Evolutionary conservation across 2,113 vertebrate genomes (phyloP), one percentile per base, ranked within the genome.

Genomic region (Bucco capensis): DNA sequence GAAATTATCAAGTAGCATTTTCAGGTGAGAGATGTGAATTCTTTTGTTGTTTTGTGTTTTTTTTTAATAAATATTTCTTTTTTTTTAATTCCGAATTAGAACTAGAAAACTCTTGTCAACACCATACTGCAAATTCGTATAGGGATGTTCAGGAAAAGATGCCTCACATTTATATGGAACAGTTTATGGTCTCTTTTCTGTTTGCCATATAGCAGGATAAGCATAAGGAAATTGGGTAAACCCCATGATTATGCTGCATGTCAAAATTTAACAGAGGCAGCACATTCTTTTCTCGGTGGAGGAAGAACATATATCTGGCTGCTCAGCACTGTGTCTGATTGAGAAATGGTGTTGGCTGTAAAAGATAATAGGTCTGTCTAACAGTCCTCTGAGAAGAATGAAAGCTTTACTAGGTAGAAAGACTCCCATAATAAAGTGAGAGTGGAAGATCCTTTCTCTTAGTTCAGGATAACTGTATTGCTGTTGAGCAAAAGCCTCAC

Each of bases 1-100:
- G 79, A 99, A 99, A 96, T 96, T 99, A 88, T 98, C 98, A 28
- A 86, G 86, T 25, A 97, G 97, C 35, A 79, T 98, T n/a, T 98
- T 99, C 92, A 98, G 98, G 99, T 99, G 97, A 72, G 97, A 44
- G 9, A 46, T 37, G 18, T 16, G 28, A 27, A 33, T 30, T 6
- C 24, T 46, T 8, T 13, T 18, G 28, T 31, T 19, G 11, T 22
- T 30, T 22, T 33, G 23, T 15, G 30, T 8, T 11, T 18, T 5
- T 18, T 54, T 40, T 38, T 6, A n/a, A n/a, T n/a, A n/a, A n/a
- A n/a, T n/a, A n/a, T 56, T 35, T 35, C 35, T 30, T 18, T 19
- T 44, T 24, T 40, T 56, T n/a, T 2, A 46, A 57, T 57, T 62
- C 38, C n/a, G 19, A 30, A 30, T 70, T 51, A 35, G 30, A 30